Evolutionary conservation across 37 sponge, comb jelly and placozoan genomes (phyloP), one percentile per base, ranked within the genome.

Genomic region (Aplysina aerophoba): DNA sequence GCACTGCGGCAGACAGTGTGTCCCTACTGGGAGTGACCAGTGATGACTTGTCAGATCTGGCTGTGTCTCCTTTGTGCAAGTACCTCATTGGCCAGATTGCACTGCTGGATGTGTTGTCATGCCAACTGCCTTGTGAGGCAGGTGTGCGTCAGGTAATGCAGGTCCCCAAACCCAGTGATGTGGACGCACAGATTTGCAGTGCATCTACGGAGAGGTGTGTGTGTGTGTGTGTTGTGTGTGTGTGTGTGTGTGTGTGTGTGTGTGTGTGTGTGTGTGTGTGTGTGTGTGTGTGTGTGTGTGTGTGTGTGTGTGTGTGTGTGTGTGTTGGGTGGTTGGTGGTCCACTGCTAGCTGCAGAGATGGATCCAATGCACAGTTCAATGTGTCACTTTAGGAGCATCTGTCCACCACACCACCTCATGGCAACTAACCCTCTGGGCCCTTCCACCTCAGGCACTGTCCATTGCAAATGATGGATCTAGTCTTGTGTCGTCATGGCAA

Each of bases 171-270:
- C 50, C 50, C 50, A 44, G 50, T 8, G 50, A 3, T 11, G 50
- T 44, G 50, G 50, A 44, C 6, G 8, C 50, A 44, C 3, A 44
- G 6, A 44, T 44, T 44, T 44, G 50, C 16, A 24, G 78, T 75
- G 78, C 78, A 44, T 75, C 38, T 30, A 41, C 54, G 78, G 11
- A 75, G 39, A 54, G 78, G n/a, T 20, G 41, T 37, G 78, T 75
- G 53, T 40, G 78, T 69, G 19, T 79, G 80, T 79, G 80, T 79
- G 80, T 79, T 79, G 80, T 79, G 80, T 79, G 80, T 79, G 80
- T 79, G 63, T 62, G 63, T 62, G 63, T 62, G 63, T 62, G 63
- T 62, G 63, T 62, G 63, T 62, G 63, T 62, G 63, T 62, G 63
- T 62, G 63, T 62, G 63, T 62, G 63, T 25, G 27, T 62, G 63